These are phyloP conservation scores for Eupristina koningsbergeri DNA, from an alignment of 1,140 invertebrate genomes.

Conservation along the genomic window DNA sequence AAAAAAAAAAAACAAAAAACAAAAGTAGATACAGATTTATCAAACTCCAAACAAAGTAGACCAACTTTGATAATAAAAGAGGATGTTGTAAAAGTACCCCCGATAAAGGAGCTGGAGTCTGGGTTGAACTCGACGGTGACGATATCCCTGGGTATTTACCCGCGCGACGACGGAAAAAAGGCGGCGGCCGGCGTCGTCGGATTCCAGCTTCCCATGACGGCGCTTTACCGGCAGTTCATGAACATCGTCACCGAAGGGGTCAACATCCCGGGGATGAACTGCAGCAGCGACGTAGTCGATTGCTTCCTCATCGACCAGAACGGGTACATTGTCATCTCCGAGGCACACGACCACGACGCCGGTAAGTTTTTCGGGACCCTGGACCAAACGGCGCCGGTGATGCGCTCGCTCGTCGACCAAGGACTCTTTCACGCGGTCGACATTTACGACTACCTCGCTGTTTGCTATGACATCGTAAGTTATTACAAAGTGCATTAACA, in stretches of 20 bases:
- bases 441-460: conserved; percentile 90
- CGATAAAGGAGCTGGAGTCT: conserved; percentile 70
- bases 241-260: conserved; percentile 74
- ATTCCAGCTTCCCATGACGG: conserved; percentile 83
- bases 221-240: conserved; percentile 80
- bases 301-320: conserved; percentile 92
- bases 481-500: neutral
- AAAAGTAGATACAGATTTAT: no score
- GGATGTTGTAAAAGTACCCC: conserved; percentile 77
- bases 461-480: conserved; percentile 76
- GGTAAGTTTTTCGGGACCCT: conserved; percentile 90
- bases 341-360: conserved; percentile 79
- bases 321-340: conserved; percentile 88
- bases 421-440: conserved; percentile 83
- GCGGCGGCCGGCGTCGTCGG: conserved; percentile 92
- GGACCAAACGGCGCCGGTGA: conserved; percentile 79
- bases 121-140: conserved; percentile 79
- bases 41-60: neutral
- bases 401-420: conserved; percentile 83
- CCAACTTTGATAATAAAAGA: neutral
- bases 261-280: conserved; percentile 64
- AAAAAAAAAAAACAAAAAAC: no score
- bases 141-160: conserved; percentile 88
- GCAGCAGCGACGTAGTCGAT: conserved; percentile 76
- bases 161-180: conserved; percentile 82